Conservation (phyloP, 2,888 invertebrate species). For the Mimumesa dahlbomi region DNA sequence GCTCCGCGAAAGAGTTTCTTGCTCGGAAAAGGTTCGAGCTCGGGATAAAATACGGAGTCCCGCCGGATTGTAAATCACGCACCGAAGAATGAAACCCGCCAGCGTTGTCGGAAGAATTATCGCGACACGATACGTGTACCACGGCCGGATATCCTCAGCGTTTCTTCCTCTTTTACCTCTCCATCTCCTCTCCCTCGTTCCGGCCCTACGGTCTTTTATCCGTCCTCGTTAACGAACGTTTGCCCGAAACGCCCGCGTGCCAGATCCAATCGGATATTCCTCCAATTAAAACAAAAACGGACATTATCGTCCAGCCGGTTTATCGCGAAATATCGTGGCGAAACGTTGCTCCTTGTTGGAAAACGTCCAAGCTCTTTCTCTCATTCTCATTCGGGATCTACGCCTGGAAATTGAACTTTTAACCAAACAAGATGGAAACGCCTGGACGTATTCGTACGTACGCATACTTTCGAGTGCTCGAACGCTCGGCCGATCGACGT, state of each 20-base stretch:
- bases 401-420: no score
- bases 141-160: constrained; percentile 27
- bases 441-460: no score
- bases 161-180: constrained; percentile 12
- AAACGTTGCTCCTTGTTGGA: no score
- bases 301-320: no score
- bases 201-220: background rate
- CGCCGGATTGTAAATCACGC: constrained; percentile 22
- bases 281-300: no score
- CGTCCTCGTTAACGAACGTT: background rate
- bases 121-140: constrained; percentile 26
- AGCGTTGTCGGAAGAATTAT: constrained; percentile 32
- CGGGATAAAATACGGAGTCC: constrained; percentile 28
- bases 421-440: no score
- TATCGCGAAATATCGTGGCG: no score
- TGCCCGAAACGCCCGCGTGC: background rate
- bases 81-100: background rate
- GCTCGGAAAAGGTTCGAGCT: constrained; percentile 1
- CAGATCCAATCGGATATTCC: no score
- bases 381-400: no score
- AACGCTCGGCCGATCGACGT: no score
- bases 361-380: no score
- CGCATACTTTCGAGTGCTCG: no score
- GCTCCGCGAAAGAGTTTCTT: constrained; percentile 11
- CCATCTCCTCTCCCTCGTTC: constrained; percentile 9